Percentiles rank a stretch among this genome's conserved stretches.
Evolutionary conservation across 2,797 vertebrate genomes (phyloP).

Genomic region (Scyliorhinus canicula): DNA sequence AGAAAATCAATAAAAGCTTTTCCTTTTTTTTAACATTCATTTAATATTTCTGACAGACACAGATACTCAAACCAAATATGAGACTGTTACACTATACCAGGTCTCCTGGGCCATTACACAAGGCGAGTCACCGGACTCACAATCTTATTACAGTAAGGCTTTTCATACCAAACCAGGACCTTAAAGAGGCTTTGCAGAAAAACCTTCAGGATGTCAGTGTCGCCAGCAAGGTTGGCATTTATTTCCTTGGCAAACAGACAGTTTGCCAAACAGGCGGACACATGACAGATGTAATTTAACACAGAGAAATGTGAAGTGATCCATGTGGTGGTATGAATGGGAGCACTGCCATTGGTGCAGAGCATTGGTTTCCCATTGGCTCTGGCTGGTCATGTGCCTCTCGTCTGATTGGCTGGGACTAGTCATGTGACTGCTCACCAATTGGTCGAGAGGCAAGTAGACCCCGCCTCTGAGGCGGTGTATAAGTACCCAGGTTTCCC

Average conservation of each 20-base stretch:
- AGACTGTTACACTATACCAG: neutral
- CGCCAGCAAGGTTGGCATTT: no score
- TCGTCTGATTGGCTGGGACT: no score
- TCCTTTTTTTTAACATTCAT: neutral
- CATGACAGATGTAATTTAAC: neutral
- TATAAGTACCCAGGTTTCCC: no score
- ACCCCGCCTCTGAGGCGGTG: no score
- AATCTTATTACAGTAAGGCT: neutral
- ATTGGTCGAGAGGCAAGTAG: no score
- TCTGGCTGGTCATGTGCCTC: no score
- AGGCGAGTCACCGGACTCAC: neutral
- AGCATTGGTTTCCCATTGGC: no score
- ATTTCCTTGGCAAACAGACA: neutral
- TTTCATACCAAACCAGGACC: neutral
- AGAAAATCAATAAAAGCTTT: neutral
- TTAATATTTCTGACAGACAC: neutral
- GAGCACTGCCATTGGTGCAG: no score
- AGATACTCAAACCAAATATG: neutral
- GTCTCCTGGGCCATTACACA: neutral
- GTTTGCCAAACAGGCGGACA: neutral
- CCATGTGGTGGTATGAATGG: no score
- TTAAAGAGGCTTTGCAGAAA: neutral
- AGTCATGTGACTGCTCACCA: no score
- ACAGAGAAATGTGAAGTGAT: neutral
- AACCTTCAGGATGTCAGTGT: neutral